These are phyloP conservation scores for Drosophila mauritiana DNA, from an alignment of 1,140 invertebrate genomes.

Conservation along the genomic window DNA sequence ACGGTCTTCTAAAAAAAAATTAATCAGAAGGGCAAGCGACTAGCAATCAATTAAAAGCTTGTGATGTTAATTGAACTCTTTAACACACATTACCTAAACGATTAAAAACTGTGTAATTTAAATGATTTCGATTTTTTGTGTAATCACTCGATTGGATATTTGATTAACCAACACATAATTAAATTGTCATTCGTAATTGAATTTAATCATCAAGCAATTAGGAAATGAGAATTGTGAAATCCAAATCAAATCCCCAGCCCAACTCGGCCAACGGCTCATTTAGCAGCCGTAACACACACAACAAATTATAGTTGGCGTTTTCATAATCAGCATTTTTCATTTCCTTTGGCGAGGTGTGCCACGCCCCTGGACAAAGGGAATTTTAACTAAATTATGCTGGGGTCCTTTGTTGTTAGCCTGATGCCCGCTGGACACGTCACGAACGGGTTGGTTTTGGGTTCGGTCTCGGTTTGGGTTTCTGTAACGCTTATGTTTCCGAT, in stretches of 20 bases:
- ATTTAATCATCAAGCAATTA: conserved; percentile 51
- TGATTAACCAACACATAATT: conserved; percentile 46
- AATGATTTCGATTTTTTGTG: conserved; percentile 14
- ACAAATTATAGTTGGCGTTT: conserved; percentile 50
- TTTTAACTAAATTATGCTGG: conserved; percentile 69
- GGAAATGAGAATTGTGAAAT: conserved; percentile 46
- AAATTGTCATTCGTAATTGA: conserved; percentile 41
- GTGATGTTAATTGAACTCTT: conserved; percentile 20
- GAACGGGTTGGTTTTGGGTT: conserved; percentile 18
- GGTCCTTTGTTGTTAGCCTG: conserved; percentile 56
- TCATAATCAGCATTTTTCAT: conserved; percentile 51
- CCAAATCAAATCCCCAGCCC: conserved; percentile 19
- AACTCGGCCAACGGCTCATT: conserved; percentile 17
- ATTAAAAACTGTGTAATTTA: conserved; percentile 16
- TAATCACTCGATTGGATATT: conserved; percentile 40
- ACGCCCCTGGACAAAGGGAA: conserved; percentile 42
- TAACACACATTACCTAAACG: conserved; percentile 14
- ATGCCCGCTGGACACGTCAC: conserved; percentile 60
- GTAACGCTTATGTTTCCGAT: conserved; percentile 4
- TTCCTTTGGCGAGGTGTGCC: conserved; percentile 40
- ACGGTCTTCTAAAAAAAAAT: neutral
- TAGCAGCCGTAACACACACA: conserved; percentile 23
- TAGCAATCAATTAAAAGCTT: conserved; percentile 18
- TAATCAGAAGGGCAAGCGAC: neutral
- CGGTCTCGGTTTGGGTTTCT: no score